Evolutionary conservation across 2,113 vertebrate species (phyloP).

Genomic region (Peromyscus leucopus): DNA sequence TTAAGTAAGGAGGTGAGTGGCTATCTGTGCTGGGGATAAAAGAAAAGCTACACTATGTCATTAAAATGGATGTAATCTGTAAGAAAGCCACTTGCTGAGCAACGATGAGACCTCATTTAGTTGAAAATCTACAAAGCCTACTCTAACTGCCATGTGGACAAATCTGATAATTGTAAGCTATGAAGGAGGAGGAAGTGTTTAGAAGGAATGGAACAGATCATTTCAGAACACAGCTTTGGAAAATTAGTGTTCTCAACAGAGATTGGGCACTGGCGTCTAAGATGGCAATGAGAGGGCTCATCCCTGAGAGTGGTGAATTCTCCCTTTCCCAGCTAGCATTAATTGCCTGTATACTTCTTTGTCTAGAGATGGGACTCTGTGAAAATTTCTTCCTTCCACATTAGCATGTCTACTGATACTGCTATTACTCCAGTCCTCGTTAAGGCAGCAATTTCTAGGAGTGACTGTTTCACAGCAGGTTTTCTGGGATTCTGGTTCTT

Average conservation of each 20-base stretch:
- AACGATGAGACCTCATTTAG: background rate
- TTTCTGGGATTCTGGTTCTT: background rate
- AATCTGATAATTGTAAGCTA: background rate
- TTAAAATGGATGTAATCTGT: background rate
- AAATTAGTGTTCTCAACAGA: accelerated
- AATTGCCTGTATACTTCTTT: background rate
- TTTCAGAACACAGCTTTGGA: background rate
- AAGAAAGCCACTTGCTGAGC: background rate
- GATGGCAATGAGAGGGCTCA: background rate
- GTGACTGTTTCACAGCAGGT: no score
- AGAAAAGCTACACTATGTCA: background rate
- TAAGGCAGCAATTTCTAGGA: background rate
- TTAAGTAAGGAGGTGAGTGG: background rate
- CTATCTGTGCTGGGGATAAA: background rate
- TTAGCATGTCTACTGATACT: no score
- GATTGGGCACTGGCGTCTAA: background rate
- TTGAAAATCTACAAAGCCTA: background rate
- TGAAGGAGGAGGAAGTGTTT: background rate
- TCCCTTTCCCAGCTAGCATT: no score
- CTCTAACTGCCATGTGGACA: background rate
- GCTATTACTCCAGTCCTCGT: background rate
- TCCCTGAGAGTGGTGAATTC: background rate
- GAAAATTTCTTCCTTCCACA: background rate
- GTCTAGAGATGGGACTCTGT: no score
- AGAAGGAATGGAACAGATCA: background rate